Percentiles rank a stretch among this genome's conserved stretches.
These are phyloP conservation scores for Neria commutata DNA, from an alignment of 2,888 invertebrate species.

Conservation along the genomic window DNA sequence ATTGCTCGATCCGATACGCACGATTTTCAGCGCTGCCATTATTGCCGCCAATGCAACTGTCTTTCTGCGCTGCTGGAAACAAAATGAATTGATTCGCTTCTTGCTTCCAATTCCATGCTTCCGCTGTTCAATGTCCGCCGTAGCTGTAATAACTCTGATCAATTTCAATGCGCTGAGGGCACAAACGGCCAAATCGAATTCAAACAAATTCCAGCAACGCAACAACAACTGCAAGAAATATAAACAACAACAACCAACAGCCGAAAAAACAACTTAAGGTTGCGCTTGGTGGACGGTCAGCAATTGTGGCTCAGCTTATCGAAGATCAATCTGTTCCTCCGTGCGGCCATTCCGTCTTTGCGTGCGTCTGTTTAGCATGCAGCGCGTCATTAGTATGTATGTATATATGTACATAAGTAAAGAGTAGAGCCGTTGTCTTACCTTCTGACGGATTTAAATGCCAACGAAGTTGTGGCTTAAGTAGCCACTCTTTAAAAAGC, in stretches of 20 bases:
- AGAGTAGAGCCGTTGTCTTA: too few species aligned
- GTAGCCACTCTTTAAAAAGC: too few species aligned
- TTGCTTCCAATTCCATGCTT: not conserved
- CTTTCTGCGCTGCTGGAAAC: conserved; percentile 15
- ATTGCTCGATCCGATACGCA: not conserved
- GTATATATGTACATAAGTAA: too few species aligned
- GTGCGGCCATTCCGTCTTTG: too few species aligned
- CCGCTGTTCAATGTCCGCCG: not conserved
- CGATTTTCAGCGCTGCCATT: conserved; percentile 17
- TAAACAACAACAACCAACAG: not conserved
- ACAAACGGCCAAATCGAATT: not conserved
- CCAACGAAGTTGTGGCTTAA: too few species aligned
- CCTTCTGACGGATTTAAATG: too few species aligned
- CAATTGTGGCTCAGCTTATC: too few species aligned
- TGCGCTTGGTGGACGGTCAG: too few species aligned
- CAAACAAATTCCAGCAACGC: not conserved
- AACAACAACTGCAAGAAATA: not conserved
- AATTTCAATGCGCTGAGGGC: not conserved
- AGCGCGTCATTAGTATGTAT: too few species aligned
- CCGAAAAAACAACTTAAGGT: too few species aligned
- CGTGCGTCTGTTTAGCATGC: too few species aligned
- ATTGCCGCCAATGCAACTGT: conserved; percentile 23
- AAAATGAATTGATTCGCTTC: conserved; percentile 18
- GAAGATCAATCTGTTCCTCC: too few species aligned
- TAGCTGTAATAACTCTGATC: not conserved